Base-by-base conservation (phyloP, 2,888 invertebrate species). In the Tryphoninae sp. region DNA sequence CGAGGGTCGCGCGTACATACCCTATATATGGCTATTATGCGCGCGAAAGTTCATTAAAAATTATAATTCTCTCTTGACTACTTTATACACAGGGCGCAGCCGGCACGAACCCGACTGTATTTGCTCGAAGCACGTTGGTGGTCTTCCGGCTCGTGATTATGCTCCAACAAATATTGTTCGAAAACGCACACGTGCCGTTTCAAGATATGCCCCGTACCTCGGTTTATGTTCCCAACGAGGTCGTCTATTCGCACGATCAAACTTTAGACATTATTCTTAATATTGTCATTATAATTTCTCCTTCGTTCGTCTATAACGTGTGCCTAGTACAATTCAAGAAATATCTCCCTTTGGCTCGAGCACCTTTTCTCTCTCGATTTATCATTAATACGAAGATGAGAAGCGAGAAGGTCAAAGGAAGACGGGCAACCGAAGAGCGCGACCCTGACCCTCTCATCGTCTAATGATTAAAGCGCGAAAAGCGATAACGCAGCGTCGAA, bases 51-150 rank as follows among this genome's bases (percentile, higher is more conserved):
- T 73, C 53, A 81, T 81, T 73, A 68, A 68, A 80, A 81, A 73
- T 68, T 77, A 11, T 73, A 77, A 81, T 81, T 77, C 68, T 73
- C 40, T 49, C 45, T 77, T 80, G 23, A 61, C 45, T 72, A 65
- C 45, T 73, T 40, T 42, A 61, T 33, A 45, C 61, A 19, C 75
- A 58, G 33, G 58, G 49, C 55, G 53, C 11, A 42, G 55, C 45
- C 40, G 64, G 55, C 26, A 1, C 16, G 22, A 51, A 42, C 23
- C 33, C 64, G 40, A 22, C 2, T 26, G 16, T 9, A 40, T 33
- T 55, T 23, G n/a, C 26, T n/a, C 49, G 51, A 19, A 55, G 19
- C 19, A 22, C 67, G 22, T 42, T 42, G 42, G 53, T 42, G 42
- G 53, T 53, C 71, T 78, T 78, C 49, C 58, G 19, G 53, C 49